Base-by-base conservation (phyloP, 1,140 invertebrate species). In the Acromyrmex echinatior region DNA sequence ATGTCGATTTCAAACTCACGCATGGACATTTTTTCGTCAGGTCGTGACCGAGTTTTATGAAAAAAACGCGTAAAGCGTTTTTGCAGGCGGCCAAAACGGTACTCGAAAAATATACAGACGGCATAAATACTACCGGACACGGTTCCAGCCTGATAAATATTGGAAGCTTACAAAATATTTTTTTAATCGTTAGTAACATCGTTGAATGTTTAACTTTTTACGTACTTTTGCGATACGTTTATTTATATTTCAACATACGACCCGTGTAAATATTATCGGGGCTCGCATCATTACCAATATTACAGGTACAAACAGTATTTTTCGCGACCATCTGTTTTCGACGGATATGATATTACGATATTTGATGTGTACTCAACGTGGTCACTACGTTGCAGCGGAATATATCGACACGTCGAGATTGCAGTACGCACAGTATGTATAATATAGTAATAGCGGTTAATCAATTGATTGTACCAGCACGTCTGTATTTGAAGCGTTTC, bases 371-470 rank as follows among this genome's bases (percentile, higher is more conserved):
- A 76, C 56, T 76, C 80, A 71, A 62, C 80, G 58, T 76, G 80
- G 70, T 35, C 18, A 70, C 14, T 60, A 60, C 39, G 25, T 77
- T 53, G 58, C 70, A 39, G 25, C 28, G 35, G 79, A 84, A 87
- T 84, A 71, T 87, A 71, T 82, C 65, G 73, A 80, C 62, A 76
- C 53, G 68, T 77, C 21, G 88, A 62, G 63, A 88, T 74, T 28
- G 28, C 31, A 86, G 56, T 58, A 70, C 66, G 28, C 70, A 45
- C 39, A 45, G 39, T 84, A 63, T 76, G 39, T 73, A 49, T 84
- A 76, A 84, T 71, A 71, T 63, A 84, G 80, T 62, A 76, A 84
- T 84, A 84, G 80, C 39, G 70, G 80, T 84, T 84, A 84, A 84
- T 84, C 70, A 76, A 84, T 84, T 62, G 80, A 84, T 84, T 84